Evolutionary conservation across 2,113 vertebrate genomes (phyloP).

Genomic region (Rhinoderma darwinii): DNA sequence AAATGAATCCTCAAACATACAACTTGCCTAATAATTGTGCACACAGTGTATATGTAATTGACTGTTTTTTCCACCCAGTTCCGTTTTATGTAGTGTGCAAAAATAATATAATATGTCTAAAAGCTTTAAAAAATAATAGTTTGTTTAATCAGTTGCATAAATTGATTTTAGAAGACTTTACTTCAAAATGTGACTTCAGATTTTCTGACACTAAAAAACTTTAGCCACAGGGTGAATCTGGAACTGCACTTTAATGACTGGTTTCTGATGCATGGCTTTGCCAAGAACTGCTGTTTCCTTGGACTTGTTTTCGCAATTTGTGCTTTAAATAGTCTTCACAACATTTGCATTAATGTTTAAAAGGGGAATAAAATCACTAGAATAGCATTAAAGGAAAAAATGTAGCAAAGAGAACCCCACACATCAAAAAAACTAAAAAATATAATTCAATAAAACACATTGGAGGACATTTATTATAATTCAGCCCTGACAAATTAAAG

Average conservation of each 20-base stretch:
- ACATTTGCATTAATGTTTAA: neutral
- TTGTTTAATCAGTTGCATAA: neutral
- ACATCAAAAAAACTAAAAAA: too few species aligned
- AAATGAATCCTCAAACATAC: too few species aligned
- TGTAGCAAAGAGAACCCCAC: neutral
- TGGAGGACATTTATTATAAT: neutral
- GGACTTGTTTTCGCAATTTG: neutral
- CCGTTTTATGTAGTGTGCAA: neutral
- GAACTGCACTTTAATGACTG: constrained; percentile 2
- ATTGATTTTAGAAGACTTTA: neutral
- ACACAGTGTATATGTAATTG: too few species aligned
- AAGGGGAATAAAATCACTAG: neutral
- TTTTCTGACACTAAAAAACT: constrained; percentile 21
- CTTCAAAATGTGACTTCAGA: neutral
- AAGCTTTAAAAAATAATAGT: neutral
- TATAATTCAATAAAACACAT: neutral
- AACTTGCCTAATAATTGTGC: too few species aligned
- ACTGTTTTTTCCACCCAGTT: neutral
- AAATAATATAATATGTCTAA: neutral
- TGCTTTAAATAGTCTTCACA: neutral
- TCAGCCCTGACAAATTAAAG: neutral
- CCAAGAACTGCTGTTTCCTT: neutral
- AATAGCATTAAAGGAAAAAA: neutral
- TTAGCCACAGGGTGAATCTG: neutral
- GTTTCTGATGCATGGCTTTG: neutral